These are phyloP conservation scores for Mormyrus hasselquistii DNA, from an alignment of 2,797 vertebrate species.

Conservation along the genomic window DNA sequence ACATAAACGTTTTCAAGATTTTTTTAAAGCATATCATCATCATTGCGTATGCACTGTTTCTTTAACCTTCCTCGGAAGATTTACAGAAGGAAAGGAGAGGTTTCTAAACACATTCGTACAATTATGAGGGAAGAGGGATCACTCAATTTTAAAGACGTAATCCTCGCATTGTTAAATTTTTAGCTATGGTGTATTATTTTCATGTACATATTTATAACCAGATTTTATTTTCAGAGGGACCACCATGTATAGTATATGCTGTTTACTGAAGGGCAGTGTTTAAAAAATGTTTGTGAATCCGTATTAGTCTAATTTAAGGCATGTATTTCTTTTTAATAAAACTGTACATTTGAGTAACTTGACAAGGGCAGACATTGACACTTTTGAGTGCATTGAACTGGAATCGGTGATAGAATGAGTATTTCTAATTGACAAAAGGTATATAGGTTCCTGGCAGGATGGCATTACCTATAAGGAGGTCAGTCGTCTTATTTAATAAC, in stretches of 20 bases:
- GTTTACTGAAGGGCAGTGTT: conserved; percentile 50
- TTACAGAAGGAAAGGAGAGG: background rate
- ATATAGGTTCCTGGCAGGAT: background rate
- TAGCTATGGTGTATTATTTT: conserved; percentile 49
- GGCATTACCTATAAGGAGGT: background rate
- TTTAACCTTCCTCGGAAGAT: background rate
- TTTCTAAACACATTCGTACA: background rate
- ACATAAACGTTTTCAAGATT: background rate
- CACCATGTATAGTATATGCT: conserved; percentile 36
- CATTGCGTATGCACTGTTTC: background rate
- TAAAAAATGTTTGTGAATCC: conserved; percentile 53
- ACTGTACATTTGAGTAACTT: conserved; percentile 46
- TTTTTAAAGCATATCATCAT: background rate
- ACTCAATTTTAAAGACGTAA: conserved; percentile 42
- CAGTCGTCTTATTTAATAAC: background rate
- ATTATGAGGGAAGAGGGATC: conserved; percentile 53
- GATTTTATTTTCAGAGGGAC: conserved; percentile 36
- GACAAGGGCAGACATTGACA: conserved; percentile 28
- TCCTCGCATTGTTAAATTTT: conserved; percentile 41
- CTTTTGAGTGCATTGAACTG: background rate
- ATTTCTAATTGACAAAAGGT: background rate
- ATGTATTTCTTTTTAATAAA: conserved; percentile 45
- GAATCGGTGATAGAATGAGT: background rate
- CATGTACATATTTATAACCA: conserved; percentile 47
- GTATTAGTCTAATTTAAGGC: conserved; percentile 57